Base-by-base conservation (phyloP, 1,140 invertebrate species). In the Sminthurinus signatus region DNA sequence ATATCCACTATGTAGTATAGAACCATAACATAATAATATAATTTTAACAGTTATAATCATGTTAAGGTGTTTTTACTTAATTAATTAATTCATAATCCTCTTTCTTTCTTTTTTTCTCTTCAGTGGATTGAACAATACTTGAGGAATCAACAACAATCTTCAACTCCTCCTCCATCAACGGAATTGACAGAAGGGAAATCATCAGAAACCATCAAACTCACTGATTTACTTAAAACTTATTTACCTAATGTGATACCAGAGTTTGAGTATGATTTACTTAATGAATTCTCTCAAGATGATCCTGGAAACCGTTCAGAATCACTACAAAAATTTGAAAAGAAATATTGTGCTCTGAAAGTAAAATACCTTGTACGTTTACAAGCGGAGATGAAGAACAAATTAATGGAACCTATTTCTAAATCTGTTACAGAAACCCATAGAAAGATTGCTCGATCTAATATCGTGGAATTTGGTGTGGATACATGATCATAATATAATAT, bases 301-400 rank as follows among this genome's bases (percentile, higher is more conserved):
- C 32, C 32, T 8, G 32, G 5, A 8, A 15, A 36, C 15, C 32
- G 44, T 48, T n/a, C 44, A n/a, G 8, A 21, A 21, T 4, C 8
- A 4, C 44, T 48, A n/a, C 5, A 5, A 4, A 4, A 48, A 12
- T n/a, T 8, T 4, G 44, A 48, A 25, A 52, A 52, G n/a, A 52
- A 52, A n/a, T 52, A 28, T 28, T 52, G 28, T 52, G 50, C 50
- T 23, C 23, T 52, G 23, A 25, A 28, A 25, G 50, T 52, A 23
- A 52, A 52, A 25, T 52, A 52, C 23, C 28, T 52, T 14, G 5
- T 52, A 25, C 10, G 12, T 27, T 25, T 52, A 14, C 25, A 52
- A n/a, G 8, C 21, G 3, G 50, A 52, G n/a, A 12, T 52, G 19
- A 14, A 12, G 10, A 19, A 48, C 10, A 48, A 8, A 17, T 10